Conservation (phyloP, 1,140 invertebrate species). For the Drosophila serrata region DNA sequence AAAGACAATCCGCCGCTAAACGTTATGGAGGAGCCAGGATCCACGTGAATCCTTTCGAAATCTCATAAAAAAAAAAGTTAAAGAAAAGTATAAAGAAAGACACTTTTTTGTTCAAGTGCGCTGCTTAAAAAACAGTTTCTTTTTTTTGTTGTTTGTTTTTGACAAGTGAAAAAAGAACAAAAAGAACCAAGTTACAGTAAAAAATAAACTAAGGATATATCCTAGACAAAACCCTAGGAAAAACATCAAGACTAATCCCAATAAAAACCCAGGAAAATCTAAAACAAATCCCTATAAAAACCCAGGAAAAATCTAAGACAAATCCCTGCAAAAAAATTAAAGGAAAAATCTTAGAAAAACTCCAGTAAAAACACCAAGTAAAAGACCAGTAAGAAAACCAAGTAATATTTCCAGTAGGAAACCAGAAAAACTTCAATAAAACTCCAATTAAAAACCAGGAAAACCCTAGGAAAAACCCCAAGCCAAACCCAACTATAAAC, state of each 20-base stretch:
- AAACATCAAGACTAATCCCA: neutral
- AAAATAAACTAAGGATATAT: neutral
- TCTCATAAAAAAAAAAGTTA: neutral
- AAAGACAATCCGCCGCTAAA: constrained; percentile 10
- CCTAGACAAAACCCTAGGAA: neutral
- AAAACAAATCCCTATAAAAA: neutral
- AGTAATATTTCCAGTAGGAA: no score
- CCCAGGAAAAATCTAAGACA: no score
- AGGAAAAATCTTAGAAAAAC: neutral
- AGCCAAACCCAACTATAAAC: neutral
- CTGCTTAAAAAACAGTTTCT: neutral
- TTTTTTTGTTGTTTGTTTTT: constrained; percentile 4
- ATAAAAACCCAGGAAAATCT: neutral
- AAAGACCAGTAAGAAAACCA: no score
- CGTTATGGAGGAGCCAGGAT: constrained; percentile 4
- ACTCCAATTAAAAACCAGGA: neutral
- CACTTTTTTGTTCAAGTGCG: constrained; percentile 3
- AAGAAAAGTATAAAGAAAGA: neutral
- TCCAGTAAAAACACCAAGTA: neutral
- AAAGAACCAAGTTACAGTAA: neutral
- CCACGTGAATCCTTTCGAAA: constrained; percentile 3
- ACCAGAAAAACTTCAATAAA: neutral
- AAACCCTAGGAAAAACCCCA: neutral
- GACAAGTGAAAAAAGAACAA: neutral
- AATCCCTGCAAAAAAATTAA: neutral